These are phyloP conservation scores for Entelurus aequoreus DNA, from an alignment of 2,113 vertebrate species.

Conservation along the genomic window DNA sequence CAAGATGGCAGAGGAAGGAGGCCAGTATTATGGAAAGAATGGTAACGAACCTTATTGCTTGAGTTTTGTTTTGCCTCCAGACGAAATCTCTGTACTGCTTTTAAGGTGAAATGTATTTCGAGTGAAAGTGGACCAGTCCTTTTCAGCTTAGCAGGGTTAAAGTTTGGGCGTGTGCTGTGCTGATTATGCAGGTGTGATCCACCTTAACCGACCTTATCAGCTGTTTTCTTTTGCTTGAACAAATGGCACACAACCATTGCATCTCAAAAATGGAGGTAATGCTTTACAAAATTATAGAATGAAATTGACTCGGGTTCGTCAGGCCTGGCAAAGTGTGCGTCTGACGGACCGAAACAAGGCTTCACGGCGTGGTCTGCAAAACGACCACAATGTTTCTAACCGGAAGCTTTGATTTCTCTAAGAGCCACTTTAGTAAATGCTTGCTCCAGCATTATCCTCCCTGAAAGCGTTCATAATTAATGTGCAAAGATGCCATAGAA, in stretches of 20 bases:
- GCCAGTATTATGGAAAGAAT: conserved; percentile 49
- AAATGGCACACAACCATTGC: neutral
- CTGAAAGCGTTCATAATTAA: conserved; percentile 32
- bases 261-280: neutral
- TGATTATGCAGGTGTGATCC: conserved; percentile 43
- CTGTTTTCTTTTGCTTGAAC: neutral
- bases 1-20: conserved; percentile 52
- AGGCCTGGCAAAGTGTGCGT: neutral
- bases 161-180: conserved; percentile 10
- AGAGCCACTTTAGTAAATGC: conserved; percentile 17
- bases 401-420: conserved; percentile 24
- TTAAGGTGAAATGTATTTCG: neutral
- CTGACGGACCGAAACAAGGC: neutral
- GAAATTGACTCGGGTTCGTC: neutral
- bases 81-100: neutral
- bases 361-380: neutral
- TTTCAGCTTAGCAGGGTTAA: conserved; percentile 5
- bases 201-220: neutral
- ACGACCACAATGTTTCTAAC: neutral
- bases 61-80: neutral
- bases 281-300: neutral
- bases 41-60: conserved; percentile 40
- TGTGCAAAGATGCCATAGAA: conserved; percentile 14
- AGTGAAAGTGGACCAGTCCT: conserved; percentile 20
- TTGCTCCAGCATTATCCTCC: conserved; percentile 21